phyloP scores from a whole-genome alignment of 2,113 vertebrate species.

The Noturus placidus region DNA sequence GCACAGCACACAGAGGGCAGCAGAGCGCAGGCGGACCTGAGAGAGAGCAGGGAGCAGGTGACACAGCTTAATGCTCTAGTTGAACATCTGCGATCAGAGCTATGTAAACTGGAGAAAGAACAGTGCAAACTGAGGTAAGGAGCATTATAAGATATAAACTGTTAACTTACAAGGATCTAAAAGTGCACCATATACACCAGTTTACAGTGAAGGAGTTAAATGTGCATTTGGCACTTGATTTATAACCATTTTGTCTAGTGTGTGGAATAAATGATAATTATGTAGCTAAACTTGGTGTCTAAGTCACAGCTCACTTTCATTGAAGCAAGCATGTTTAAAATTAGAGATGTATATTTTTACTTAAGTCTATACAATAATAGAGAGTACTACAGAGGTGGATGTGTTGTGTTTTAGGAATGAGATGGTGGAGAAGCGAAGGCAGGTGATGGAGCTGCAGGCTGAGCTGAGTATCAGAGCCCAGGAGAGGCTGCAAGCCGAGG shows the following conservation, averaged over 20 bases:
- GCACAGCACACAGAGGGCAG: slow-evolving; percentile 54
- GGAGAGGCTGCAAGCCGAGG: slow-evolving; percentile 68
- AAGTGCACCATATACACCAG: background rate
- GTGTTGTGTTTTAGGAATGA: slow-evolving; percentile 60
- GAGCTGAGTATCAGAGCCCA: slow-evolving; percentile 68
- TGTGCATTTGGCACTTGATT: background rate
- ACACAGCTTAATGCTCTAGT: slow-evolving; percentile 67
- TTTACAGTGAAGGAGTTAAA: background rate
- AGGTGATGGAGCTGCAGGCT: slow-evolving; percentile 74
- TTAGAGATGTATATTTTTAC: background rate
- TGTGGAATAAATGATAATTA: background rate
- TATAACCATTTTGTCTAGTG: background rate
- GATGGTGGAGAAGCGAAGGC: slow-evolving; percentile 62
- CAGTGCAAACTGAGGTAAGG: slow-evolving; percentile 72
- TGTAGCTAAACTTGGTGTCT: background rate
- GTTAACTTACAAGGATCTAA: background rate
- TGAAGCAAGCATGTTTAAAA: background rate
- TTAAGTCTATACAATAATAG: background rate
- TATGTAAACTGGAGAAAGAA: slow-evolving; percentile 70
- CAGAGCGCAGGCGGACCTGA: slow-evolving; percentile 56
- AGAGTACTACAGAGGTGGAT: background rate
- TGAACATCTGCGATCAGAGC: slow-evolving; percentile 66
- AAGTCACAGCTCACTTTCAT: background rate
- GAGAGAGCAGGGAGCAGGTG: slow-evolving; percentile 60
- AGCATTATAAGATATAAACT: background rate